Base-by-base conservation (phyloP, 2,797 vertebrate genomes). In the Myotis daubentonii region DNA sequence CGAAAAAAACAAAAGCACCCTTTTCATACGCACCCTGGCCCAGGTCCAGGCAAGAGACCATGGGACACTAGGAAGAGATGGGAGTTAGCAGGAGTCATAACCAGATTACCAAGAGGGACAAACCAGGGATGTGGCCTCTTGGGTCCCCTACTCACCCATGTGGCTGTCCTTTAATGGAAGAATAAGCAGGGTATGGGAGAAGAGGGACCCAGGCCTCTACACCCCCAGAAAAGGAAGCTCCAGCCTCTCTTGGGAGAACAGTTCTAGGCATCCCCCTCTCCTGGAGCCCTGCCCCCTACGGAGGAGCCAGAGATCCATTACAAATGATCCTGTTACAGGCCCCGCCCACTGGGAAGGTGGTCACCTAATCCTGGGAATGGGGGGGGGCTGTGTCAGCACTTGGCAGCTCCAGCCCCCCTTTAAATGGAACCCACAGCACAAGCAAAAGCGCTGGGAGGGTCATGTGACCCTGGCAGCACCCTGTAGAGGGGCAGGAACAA, bases 401-500 rank as follows among this genome's bases (percentile, higher is more conserved):
- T 53, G 75, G 36, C 49, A 93, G 87, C 25, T 78, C 93, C 81
- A 93, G 79, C 47, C 92, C 95, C 93, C 76, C 91, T 96, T 96
- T 89, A 98, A 96, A 96, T 81, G 75, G 96, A 97, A 96, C 70
- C 86, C 86, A 96, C 93, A 83, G 93, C 94, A 94, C 62, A 96
- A 97, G 97, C 93, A 91, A 92, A 97, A 96, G 89, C 19, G 7
- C 75, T n/a, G 82, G 82, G 55, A 41, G 41, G 17, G 87, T 97
- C 97, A 97, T 33, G 55, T 97, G 97, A 97, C 96, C 89, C 95
- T 95, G 94, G 85, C 85, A 90, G 95, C 57, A 88, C 85, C 95
- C 96, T 65, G 47, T 19, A 88, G 51, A 91, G 66, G 23, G 51
- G 74, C 79, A 80, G 51, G 28, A 85, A 90, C 74, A 87, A 88